These are phyloP conservation scores for Volucella inanis DNA, from an alignment of 2,888 invertebrate species.

Conservation along the genomic window DNA sequence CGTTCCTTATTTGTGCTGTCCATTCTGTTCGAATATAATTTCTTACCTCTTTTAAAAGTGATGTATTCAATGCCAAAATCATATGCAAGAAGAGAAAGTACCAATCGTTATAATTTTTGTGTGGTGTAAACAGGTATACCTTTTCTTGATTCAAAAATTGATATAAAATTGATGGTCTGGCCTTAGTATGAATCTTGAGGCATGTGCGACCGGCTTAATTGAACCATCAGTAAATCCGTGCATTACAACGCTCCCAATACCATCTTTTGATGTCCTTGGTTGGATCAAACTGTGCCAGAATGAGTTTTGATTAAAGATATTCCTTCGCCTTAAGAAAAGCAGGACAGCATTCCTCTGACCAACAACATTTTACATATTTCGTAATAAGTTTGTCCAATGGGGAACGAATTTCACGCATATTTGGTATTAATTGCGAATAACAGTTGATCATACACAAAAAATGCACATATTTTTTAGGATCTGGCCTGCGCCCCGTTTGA, in stretches of 20 bases:
- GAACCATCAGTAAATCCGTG: no score
- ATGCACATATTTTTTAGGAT: constrained; percentile 19
- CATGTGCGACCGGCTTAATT: no score
- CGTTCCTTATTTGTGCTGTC: constrained; percentile 19
- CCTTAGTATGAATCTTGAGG: no score
- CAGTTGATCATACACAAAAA: constrained; percentile 38
- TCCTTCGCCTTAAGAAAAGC: constrained; percentile 29
- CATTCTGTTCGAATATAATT: constrained; percentile 18
- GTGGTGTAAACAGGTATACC: no score
- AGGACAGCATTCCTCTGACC: constrained; percentile 28
- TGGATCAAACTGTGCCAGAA: constrained; percentile 18
- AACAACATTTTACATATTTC: constrained; percentile 11
- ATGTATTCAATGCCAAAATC: no score
- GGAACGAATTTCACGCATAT: no score
- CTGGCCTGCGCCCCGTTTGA: constrained; percentile 25
- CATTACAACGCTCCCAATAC: no score
- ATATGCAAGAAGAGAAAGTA: no score
- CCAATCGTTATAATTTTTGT: no score
- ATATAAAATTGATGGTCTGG: no score
- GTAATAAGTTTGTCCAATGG: no score
- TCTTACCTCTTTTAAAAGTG: constrained; percentile 28
- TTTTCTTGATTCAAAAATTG: no score
- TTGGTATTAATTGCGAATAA: constrained; percentile 28
- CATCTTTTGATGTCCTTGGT: constrained; percentile 20
- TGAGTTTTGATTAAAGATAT: constrained; percentile 12